Evolutionary conservation across 2,888 invertebrate genomes (phyloP).

Genomic region (Tiliacea citrago): DNA sequence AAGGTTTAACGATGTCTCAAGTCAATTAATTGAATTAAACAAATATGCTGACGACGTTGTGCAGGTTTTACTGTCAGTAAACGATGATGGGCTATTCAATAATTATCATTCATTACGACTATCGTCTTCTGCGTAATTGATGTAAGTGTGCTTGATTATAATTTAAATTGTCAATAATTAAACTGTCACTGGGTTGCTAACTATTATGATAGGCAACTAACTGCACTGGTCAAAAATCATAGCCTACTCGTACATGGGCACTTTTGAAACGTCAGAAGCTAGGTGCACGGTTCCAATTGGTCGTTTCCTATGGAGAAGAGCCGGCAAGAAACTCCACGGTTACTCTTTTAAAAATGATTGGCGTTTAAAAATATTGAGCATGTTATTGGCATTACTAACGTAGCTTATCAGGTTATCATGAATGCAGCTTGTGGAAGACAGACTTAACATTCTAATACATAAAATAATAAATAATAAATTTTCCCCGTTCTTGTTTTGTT

Average conservation of each 20-base stretch:
- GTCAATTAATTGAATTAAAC: slow-evolving; percentile 35
- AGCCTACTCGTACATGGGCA: no score
- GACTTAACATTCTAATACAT: background rate
- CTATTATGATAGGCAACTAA: background rate
- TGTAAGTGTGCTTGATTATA: background rate
- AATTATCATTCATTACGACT: slow-evolving; percentile 2
- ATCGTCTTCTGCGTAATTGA: slow-evolving; percentile 23
- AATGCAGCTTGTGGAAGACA: background rate
- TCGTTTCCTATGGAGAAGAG: no score
- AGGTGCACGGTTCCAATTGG: no score
- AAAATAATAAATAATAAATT: background rate
- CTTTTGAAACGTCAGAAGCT: no score
- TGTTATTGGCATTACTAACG: background rate
- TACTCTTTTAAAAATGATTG: no score
- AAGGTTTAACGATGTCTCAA: slow-evolving; percentile 25
- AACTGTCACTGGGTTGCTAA: background rate
- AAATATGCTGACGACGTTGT: slow-evolving; percentile 11
- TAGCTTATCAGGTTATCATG: background rate
- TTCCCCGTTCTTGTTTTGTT: background rate
- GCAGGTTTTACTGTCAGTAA: slow-evolving; percentile 21
- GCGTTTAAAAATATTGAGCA: no score
- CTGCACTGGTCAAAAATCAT: no score
- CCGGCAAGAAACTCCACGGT: no score
- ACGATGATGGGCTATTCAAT: slow-evolving; percentile 7
- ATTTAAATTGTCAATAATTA: background rate